Conservation (phyloP, 2,797 vertebrate genomes). For the Anabacerthia variegaticeps region DNA sequence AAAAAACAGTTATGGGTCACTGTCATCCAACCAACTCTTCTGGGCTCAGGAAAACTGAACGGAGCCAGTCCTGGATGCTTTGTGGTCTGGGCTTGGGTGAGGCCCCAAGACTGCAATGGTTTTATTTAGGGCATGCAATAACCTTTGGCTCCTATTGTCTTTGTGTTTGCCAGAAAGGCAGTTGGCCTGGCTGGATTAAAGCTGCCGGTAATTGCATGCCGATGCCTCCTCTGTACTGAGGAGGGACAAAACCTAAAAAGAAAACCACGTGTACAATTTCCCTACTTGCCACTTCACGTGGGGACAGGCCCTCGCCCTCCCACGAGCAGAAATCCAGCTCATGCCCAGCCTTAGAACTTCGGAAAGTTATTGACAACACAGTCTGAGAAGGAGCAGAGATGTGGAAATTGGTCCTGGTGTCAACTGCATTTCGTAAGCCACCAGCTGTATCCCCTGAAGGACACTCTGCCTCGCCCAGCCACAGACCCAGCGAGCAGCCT, state of each 20-base stretch:
- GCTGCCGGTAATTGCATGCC: background rate
- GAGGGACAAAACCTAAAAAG: background rate
- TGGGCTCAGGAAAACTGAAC: background rate
- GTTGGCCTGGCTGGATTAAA: slow-evolving; percentile 48
- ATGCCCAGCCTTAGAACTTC: accelerated
- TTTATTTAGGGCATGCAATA: slow-evolving; percentile 42
- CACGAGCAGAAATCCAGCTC: background rate
- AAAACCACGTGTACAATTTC: background rate
- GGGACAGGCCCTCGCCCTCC: background rate
- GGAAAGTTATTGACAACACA: background rate
- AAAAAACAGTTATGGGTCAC: background rate
- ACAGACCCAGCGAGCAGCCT: background rate
- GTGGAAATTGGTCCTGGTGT: background rate
- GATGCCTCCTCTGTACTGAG: background rate
- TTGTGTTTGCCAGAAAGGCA: slow-evolving; percentile 31
- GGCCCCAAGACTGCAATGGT: background rate
- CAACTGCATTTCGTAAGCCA: background rate
- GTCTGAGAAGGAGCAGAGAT: background rate
- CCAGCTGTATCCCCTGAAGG: background rate
- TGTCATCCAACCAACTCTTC: background rate
- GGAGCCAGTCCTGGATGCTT: background rate
- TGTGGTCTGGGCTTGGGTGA: background rate
- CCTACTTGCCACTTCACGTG: accelerated
- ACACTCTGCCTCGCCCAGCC: background rate
- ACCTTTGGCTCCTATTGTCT: slow-evolving; percentile 50